Base-by-base conservation (phyloP, 1,140 invertebrate genomes). In the Lordiphosa mommai region DNA sequence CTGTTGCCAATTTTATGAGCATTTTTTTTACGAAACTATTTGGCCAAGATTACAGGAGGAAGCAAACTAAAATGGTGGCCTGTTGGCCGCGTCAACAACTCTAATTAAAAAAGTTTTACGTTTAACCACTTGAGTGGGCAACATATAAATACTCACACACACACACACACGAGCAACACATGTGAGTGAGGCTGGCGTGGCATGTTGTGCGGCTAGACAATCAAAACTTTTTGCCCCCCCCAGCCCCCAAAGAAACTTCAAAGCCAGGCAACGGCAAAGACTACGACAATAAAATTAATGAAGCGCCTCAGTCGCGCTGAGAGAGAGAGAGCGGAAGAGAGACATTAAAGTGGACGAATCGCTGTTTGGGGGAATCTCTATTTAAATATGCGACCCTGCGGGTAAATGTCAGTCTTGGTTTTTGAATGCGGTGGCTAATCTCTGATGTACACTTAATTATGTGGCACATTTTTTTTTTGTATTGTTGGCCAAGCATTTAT, bases 51-150 rank as follows among this genome's bases (percentile, higher is more conserved):
- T 82, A 84, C 74, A 9, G 30, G 13, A 12, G 13, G 13, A 9
- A 17, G 16, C 49, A 53, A 57, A 67, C 60, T 46, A 46, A 43
- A 77, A 85, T 84, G 72, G 72, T 53, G 64, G 57, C 58, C 72
- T 58, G 72, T 50, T 85, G 72, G 55, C 67, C 77, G 47, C 77
- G 47, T 68, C 55, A 82, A 76, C 77, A 82, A 77, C 77, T 85
- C 79, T 82, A 84, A 82, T 82, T 82, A 82, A 84, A 82, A 82
- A 82, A 82, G 63, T 82, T 82, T 82, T 67, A 84, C 77, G 77
- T 77, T 82, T 82, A 82, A 82, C 77, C 77, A 84, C 76, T 82
- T 72, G 59, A 84, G 67, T 84, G 72, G 53, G 67, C 61, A 27
- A 7, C 23, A 13, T 49, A 52, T n/a, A n/a, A n/a, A n/a, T n/a